Percentiles rank a stretch among this genome's conserved stretches.
Conservation (phyloP, 2,113 vertebrate species). For the Tupaia chinensis region DNA sequence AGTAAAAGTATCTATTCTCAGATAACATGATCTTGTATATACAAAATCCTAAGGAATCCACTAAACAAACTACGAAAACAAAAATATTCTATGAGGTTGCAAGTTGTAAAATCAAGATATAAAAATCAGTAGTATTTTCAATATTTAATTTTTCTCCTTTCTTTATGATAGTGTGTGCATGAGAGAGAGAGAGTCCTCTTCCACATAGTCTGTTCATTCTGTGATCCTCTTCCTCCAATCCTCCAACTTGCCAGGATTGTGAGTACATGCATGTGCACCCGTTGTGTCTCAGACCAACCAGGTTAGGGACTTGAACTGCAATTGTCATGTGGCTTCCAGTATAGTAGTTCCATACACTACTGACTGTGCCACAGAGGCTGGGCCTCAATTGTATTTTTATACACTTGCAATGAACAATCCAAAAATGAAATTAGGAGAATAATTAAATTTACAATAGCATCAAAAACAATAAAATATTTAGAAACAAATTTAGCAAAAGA, state of each 20-base stretch:
- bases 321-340: too few species aligned
- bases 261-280: too few species aligned
- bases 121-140: constrained; percentile 9
- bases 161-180: too few species aligned
- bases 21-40: not conserved
- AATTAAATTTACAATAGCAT: not conserved
- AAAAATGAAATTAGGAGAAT: constrained; percentile 46
- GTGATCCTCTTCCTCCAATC: too few species aligned
- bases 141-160: too few species aligned
- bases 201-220: too few species aligned
- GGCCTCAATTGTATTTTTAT: not conserved
- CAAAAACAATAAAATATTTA: constrained; percentile 37
- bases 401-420: not conserved
- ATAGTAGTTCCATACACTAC: too few species aligned
- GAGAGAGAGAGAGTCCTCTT: too few species aligned
- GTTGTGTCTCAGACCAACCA: too few species aligned
- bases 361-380: too few species aligned
- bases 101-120: not conserved
- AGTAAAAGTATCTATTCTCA: constrained; percentile 20
- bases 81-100: not conserved
- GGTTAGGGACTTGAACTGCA: too few species aligned
- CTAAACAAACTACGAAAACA: not conserved
- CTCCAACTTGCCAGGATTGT: too few species aligned
- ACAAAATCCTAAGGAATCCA: constrained; percentile 16
- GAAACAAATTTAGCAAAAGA: constrained; percentile 20